Percentiles rank a stretch among this genome's conserved stretches.
Conservation (phyloP, 2,113 vertebrate genomes). For the Orientallactaga bullata region DNA sequence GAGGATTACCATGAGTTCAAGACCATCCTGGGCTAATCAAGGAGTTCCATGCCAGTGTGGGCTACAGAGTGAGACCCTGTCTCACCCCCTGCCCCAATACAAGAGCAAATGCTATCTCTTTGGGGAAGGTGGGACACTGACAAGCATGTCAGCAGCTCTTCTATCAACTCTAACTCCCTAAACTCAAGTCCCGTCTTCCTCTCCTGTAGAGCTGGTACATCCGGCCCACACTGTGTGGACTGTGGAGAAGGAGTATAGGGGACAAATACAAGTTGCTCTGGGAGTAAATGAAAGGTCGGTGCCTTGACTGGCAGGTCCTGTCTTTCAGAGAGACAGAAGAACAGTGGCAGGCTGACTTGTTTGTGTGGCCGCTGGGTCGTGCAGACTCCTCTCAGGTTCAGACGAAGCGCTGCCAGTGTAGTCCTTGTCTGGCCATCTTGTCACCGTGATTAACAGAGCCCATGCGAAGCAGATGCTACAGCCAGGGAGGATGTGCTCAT, state of each 20-base stretch:
- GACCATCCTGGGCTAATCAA: neutral
- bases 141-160: neutral
- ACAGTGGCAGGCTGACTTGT: neutral
- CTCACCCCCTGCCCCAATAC: neutral
- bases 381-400: neutral
- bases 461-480: accelerated
- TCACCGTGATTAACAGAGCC: neutral
- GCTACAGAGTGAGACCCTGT: too few relatives aligned
- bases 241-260: too few relatives aligned
- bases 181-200: neutral
- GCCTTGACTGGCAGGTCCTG: neutral
- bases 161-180: neutral
- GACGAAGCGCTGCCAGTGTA: neutral
- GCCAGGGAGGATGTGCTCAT: neutral
- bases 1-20: neutral
- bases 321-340: neutral
- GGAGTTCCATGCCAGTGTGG: neutral
- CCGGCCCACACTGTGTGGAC: accelerated
- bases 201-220: accelerated
- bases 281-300: neutral
- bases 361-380: too few relatives aligned
- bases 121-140: neutral
- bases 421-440: neutral
- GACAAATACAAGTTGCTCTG: neutral
- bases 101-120: neutral